Conservation (phyloP, 2,888 invertebrate species). For the Epiperipatus broadwayi region DNA sequence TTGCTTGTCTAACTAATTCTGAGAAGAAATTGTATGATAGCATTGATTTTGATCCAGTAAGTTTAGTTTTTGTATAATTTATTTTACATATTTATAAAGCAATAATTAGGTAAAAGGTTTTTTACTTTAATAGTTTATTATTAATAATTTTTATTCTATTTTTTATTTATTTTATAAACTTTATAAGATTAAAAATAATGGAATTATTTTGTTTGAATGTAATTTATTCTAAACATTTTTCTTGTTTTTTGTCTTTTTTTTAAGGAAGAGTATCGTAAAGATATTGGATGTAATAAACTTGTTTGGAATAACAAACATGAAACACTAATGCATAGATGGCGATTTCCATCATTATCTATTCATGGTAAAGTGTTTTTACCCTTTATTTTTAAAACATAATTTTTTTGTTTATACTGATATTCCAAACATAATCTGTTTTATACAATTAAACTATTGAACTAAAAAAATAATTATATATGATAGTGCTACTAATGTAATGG, state of each 20-base stretch:
- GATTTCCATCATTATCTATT: constrained; percentile 73
- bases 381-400: no score
- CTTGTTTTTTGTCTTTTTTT: constrained; percentile 8
- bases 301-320: constrained; percentile 60
- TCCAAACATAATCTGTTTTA: no score
- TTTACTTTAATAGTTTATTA: background rate
- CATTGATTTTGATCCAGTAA: constrained; percentile 61
- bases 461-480: no score
- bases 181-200: background rate
- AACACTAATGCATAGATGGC: constrained; percentile 83
- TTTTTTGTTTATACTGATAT: no score
- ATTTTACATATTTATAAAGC: background rate
- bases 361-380: constrained; percentile 40
- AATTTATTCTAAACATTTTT: constrained; percentile 6
- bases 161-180: constrained; percentile 1
- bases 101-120: background rate
- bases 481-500: no score
- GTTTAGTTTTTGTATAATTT: background rate
- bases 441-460: no score
- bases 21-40: constrained; percentile 52
- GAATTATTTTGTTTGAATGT: background rate
- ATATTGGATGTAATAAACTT: constrained; percentile 47
- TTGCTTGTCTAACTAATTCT: constrained; percentile 46
- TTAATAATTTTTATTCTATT: constrained; percentile 4
- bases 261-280: constrained; percentile 44